Base-by-base conservation (phyloP, 2,113 vertebrate genomes). In the Phoxinus phoxinus region DNA sequence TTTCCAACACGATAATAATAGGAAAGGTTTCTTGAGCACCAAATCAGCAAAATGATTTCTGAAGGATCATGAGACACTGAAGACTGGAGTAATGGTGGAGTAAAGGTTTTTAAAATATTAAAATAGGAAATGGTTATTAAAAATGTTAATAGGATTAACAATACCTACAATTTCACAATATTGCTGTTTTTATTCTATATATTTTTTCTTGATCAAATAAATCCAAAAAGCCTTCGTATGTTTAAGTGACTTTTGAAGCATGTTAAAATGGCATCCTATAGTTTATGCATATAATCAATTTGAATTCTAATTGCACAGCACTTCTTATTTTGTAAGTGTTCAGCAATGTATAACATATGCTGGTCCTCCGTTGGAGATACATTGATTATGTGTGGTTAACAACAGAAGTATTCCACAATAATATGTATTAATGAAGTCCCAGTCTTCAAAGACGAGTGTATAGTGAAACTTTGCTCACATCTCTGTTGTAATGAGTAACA, bases 401-500 rank as follows among this genome's bases (percentile, higher is more conserved):
- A 44, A 27, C 15, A 19, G n/a, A 80, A 63, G 13, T 59, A 6
- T 37, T 15, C 32, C 25, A 56, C 56, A 30, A 51, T 77, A 77
- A 8, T 41, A 77, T 77, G 71, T 3, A n/a, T 72, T 76, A 77
- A 77, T 35, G 23, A 79, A 59, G 12, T 15, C 53, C 15, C 7
- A 44, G 77, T 63, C 77, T 80, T 44, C n/a, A 41, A 44, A 80
- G 41, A 63, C 15, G 0, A 8, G 71, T 25, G 32, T 19, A 19
- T 27, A 80, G 37, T 80, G 37, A 44, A 30, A 21, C 17, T 63
- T 17, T 44, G 23, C 71, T 44, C 23, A 44, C 37, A 73, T 44
- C 13, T 63, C n/a, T 46, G 37, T 11, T 80, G 35, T 63, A 80
- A 80, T 63, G 77, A 80, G 77, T 35, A 80, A 80, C 58, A 63